Evolutionary conservation across 1,140 invertebrate genomes (phyloP).

Genomic region (Homalodisca vitripennis): DNA sequence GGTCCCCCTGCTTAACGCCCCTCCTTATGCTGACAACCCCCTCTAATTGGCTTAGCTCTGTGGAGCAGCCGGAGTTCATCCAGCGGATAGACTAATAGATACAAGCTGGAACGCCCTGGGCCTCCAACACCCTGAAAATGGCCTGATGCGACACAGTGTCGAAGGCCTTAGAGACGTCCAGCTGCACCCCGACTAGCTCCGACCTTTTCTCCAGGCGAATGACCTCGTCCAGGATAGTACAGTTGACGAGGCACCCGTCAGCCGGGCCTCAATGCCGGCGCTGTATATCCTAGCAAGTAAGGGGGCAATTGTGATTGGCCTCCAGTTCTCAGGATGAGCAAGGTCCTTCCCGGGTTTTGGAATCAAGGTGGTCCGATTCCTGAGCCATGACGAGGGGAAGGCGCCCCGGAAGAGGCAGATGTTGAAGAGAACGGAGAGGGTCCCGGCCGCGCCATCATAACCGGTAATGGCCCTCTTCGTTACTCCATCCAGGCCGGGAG

Average conservation of each 20-base stretch:
- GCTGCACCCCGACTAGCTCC: neutral
- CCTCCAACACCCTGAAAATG: neutral
- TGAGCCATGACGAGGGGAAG: constrained; percentile 34
- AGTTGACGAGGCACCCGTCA: neutral
- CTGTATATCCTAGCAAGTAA: constrained; percentile 36
- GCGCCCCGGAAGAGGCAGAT: neutral
- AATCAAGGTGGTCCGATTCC: constrained; percentile 40
- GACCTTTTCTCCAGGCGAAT: neutral
- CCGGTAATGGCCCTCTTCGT: neutral
- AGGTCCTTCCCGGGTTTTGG: constrained; percentile 40
- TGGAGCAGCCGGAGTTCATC: neutral
- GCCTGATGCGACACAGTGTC: neutral
- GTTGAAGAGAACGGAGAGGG: constrained; percentile 32
- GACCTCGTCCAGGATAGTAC: neutral
- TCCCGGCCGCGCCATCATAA: neutral
- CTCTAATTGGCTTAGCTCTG: neutral
- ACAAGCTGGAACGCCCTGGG: neutral
- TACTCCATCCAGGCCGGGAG: neutral
- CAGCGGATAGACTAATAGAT: neutral
- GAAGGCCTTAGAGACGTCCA: neutral
- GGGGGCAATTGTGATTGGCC: constrained; percentile 41
- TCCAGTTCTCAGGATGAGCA: constrained; percentile 28
- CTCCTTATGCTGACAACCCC: neutral
- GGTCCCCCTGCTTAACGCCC: constrained; percentile 47
- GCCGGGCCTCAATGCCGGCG: neutral